Evolutionary conservation across 2,113 vertebrate species (phyloP), one percentile per base, ranked within the genome.

Genomic region (Perognathus longimembris): DNA sequence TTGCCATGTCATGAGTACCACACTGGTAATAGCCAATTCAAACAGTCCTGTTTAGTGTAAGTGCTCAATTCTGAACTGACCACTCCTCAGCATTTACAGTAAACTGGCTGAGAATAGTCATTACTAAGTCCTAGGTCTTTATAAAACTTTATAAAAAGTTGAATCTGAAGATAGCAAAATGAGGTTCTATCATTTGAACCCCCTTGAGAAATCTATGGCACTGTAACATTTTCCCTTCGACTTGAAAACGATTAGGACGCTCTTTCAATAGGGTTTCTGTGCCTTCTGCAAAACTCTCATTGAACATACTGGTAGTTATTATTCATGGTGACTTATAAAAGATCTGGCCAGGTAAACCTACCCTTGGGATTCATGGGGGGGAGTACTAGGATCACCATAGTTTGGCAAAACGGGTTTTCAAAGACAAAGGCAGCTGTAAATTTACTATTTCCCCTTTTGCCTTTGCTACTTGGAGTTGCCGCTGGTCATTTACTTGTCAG

Each of bases 331-430:
- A 40, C n/a, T 88, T 84, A 75, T 45, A 45, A 91, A 84, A 85
- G 32, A 84, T 34, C 61, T 45, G 17, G 40, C 42, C 28, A 24
- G 64, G 14, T 34, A 67, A 82, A 92, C 73, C 77, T 84, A 18
- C 28, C 59, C 34, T 80, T 3, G 6, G n/a, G 36, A 69, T 77
- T 88, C 54, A 74, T 69, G 30, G 64, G 7, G 70, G 67, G 67
- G 38, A 40, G 9, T 42, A 57, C 34, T 38, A 2, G 36, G 8
- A 40, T 30, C 69, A 36, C 42, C 15, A 67, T 83, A 78, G 69
- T 86, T 92, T 54, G 70, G 5, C 77, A 67, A 79, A 87, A 84
- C 66, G 59, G 2, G n/a, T 77, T 71, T 92, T 89, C 42, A 61
- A 71, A 85, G 20, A 54, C 67, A 89, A 92, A 9, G 34, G 85